A percentile compares a stretch with the other conserved stretches of the same genome.
phyloP scores from a whole-genome alignment of 2,797 vertebrate genomes.

The Malacoraja senta region DNA sequence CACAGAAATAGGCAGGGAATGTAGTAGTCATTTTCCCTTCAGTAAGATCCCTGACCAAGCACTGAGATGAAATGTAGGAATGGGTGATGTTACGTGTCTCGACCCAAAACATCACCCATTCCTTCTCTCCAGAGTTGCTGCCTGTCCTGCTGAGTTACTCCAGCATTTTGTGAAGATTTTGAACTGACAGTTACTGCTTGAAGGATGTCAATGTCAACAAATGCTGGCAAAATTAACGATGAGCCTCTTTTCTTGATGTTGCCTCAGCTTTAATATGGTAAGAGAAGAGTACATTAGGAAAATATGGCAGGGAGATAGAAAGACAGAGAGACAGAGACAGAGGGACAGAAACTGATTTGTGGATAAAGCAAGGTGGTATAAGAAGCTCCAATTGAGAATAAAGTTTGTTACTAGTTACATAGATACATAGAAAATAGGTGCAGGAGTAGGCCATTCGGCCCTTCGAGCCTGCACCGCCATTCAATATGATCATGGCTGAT shows the following conservation, averaged over 20 bases:
- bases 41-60: background rate
- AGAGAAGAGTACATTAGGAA: background rate
- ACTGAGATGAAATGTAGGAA: background rate
- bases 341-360: background rate
- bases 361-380: background rate
- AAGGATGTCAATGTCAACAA: background rate
- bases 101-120: too few species aligned
- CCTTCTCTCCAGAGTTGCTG: background rate
- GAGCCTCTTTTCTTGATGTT: background rate
- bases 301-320: background rate
- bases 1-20: background rate
- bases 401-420: background rate
- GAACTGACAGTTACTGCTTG: background rate
- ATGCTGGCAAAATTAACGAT: background rate
- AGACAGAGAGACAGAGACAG: background rate
- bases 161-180: background rate
- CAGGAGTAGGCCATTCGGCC: too few species aligned
- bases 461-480: too few species aligned
- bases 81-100: too few species aligned
- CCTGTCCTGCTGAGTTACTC: too few species aligned
- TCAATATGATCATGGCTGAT: too few species aligned
- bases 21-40: background rate
- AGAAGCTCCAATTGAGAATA: background rate
- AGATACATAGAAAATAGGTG: too few species aligned
- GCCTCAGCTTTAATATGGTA: background rate